phyloP scores from a whole-genome alignment of 2,797 vertebrate genomes.

The Picus viridis region DNA sequence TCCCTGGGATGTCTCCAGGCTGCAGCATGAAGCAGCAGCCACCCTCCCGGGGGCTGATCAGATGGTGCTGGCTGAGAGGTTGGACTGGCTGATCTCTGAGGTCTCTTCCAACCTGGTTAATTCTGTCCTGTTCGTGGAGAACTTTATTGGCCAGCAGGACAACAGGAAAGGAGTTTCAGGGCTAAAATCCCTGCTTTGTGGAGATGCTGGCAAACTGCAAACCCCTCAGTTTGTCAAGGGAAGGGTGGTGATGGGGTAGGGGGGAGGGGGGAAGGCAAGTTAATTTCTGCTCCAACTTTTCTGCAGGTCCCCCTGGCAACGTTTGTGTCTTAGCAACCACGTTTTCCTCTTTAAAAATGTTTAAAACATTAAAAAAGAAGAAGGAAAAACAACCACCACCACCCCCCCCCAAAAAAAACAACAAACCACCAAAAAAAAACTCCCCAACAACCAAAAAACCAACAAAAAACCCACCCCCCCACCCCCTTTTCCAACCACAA shows the following conservation, averaged over 20 bases:
- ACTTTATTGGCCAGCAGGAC: too few relatives aligned
- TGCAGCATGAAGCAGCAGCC: too few relatives aligned
- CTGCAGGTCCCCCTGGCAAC: background rate
- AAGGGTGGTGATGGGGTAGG: background rate
- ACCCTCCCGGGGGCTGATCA: too few relatives aligned
- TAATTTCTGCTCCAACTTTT: slow-evolving; percentile 31
- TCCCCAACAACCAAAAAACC: too few relatives aligned
- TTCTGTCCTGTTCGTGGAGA: too few relatives aligned
- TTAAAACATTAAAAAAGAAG: slow-evolving; percentile 24
- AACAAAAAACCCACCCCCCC: too few relatives aligned
- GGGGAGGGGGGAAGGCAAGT: background rate
- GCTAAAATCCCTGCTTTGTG: background rate
- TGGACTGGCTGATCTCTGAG: too few relatives aligned
- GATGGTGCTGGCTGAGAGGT: too few relatives aligned
- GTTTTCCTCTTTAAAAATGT: slow-evolving; percentile 48
- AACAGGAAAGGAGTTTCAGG: background rate
- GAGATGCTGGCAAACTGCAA: background rate
- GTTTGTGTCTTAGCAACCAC: slow-evolving; percentile 55
- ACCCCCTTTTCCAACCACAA: background rate
- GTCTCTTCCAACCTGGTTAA: too few relatives aligned
- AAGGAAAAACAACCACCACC: background rate
- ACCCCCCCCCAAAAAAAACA: too few relatives aligned
- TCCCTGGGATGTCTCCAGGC: too few relatives aligned
- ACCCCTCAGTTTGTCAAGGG: background rate
- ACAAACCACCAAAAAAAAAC: too few relatives aligned